Evolutionary conservation across 2,797 vertebrate species (phyloP).

Genomic region (Brotogeris chrysoptera): DNA sequence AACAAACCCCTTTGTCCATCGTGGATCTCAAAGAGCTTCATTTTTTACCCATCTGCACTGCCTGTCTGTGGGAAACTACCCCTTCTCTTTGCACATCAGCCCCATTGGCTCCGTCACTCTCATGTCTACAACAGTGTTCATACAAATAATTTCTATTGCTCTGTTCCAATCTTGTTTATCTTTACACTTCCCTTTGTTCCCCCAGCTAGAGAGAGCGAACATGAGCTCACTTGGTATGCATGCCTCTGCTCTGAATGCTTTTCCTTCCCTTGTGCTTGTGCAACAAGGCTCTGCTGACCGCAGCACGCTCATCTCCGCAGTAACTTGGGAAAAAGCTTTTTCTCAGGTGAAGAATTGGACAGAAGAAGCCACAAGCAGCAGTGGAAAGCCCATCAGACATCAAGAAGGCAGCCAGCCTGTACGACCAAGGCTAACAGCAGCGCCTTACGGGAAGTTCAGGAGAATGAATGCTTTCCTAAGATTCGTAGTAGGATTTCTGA

Average conservation of each 20-base stretch:
- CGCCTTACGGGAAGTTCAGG: not conserved
- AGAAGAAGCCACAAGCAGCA: accelerated
- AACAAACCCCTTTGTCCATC: not conserved
- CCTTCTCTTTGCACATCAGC: not conserved
- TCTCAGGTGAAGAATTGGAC: not conserved
- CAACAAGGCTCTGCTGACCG: not conserved
- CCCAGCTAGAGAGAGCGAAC: not conserved
- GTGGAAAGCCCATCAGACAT: not conserved
- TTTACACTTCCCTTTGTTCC: not conserved
- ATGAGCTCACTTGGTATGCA: not conserved
- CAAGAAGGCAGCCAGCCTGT: not conserved
- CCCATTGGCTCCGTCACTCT: not conserved
- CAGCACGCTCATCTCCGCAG: not conserved
- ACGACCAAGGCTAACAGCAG: not conserved
- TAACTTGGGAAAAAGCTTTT: not conserved
- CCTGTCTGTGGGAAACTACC: not conserved
- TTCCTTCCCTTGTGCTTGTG: not conserved
- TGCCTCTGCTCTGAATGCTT: not conserved
- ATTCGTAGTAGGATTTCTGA: not conserved
- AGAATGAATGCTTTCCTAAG: not conserved
- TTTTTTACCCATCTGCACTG: not conserved
- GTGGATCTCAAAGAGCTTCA: not conserved
- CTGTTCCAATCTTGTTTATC: not conserved
- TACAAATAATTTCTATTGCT: not conserved
- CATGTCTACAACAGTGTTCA: not conserved